Evolutionary conservation across 1,140 invertebrate genomes (phyloP).

Genomic region (Trachymyrmex septentrionalis): DNA sequence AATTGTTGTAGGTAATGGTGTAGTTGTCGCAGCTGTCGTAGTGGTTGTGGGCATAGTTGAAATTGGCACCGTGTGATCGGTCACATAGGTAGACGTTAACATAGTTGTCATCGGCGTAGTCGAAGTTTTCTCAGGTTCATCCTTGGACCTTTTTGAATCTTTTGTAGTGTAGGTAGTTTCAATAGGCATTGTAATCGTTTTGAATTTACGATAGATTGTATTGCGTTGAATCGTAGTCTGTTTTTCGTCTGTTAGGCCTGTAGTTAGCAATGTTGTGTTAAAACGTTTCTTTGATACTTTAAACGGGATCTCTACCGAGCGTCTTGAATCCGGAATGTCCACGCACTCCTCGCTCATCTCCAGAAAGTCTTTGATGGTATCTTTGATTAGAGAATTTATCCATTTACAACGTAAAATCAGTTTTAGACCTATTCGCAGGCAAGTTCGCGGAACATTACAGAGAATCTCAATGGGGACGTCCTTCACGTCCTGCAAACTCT

Average conservation of each 20-base stretch:
- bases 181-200: not conserved
- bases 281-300: not conserved
- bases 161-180: not conserved
- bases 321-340: not conserved
- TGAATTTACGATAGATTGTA: not conserved
- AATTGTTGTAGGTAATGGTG: not conserved
- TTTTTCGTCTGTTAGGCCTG: not conserved
- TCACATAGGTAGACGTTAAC: not conserved
- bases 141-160: not conserved
- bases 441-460: slow-evolving; percentile 69
- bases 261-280: not conserved
- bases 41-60: not conserved
- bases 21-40: not conserved
- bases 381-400: slow-evolving; percentile 46
- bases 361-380: slow-evolving; percentile 53
- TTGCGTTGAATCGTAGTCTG: not conserved
- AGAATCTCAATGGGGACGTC: slow-evolving; percentile 66
- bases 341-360: slow-evolving; percentile 26
- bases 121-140: not conserved
- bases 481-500: slow-evolving; percentile 41
- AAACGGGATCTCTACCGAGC: not conserved
- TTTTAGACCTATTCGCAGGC: slow-evolving; percentile 67
- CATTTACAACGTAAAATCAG: slow-evolving; percentile 53
- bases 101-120: not conserved
- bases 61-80: not conserved